Percentiles rank a stretch among this genome's conserved stretches.
These are phyloP conservation scores for Gryon sp. DNA, from an alignment of 1,140 invertebrate species.

Conservation along the genomic window DNA sequence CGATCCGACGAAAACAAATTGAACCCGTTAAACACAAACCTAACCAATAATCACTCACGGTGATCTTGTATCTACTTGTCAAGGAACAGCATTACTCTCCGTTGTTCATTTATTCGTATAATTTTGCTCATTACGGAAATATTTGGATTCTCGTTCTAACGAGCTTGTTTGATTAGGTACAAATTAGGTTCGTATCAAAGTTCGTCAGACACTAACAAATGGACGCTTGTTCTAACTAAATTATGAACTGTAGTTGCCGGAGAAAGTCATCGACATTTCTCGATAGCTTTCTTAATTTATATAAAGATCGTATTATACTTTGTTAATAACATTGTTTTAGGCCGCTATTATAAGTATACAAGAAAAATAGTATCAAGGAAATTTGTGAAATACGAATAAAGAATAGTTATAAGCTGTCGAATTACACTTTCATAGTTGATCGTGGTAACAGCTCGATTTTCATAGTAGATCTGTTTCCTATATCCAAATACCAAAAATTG, in stretches of 20 bases:
- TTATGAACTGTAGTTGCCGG: constrained; percentile 7
- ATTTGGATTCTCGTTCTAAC: constrained; percentile 11
- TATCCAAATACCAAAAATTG: no score
- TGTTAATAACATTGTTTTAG: constrained; percentile 15
- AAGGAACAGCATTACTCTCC: neutral
- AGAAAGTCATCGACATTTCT: constrained; percentile 20
- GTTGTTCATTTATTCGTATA: constrained; percentile 41
- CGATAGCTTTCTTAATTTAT: neutral
- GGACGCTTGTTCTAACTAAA: constrained; percentile 4
- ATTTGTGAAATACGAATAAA: no score
- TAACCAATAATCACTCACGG: constrained; percentile 38
- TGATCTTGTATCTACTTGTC: constrained; percentile 18
- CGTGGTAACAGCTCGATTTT: no score
- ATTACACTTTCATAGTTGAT: no score
- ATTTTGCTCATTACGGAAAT: constrained; percentile 5
- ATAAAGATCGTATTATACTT: constrained; percentile 24
- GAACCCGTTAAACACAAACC: constrained; percentile 15
- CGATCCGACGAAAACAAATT: constrained; percentile 52
- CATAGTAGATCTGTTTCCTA: no score
- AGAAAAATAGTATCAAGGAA: no score
- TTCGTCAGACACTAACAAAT: no score
- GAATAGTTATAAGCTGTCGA: no score
- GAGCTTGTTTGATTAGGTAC: no score
- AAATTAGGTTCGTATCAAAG: no score
- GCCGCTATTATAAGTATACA: constrained; percentile 15